Base-by-base conservation (phyloP, 2,888 invertebrate genomes). In the Frankliniella fusca region DNA sequence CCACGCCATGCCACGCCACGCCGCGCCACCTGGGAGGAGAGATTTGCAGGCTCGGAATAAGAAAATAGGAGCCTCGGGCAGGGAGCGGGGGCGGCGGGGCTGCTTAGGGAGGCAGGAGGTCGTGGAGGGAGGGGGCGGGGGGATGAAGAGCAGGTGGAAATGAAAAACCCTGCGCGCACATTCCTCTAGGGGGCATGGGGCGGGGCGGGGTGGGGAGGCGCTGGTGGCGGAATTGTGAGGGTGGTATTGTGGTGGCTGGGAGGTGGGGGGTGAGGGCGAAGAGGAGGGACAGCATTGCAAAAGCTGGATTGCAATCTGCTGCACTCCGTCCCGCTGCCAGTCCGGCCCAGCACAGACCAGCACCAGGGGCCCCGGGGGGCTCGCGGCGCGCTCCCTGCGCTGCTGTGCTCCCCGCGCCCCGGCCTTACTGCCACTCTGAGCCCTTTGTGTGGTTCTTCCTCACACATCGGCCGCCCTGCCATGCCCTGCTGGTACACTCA, bases 161-260 rank as follows among this genome's bases (percentile, higher is more conserved):
- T 61, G 61, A 61, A 61, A 61, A 61, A 61, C 61, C 61, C 61
- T 20, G 61, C 61, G n/a, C 61, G 61, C 61, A n/a, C 70, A 76
- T 76, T 76, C 70, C 70, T 76, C 27, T 23, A 27, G 70, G 70
- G 27, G 70, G 11, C 70, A 23, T 11, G 12, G 23, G 11, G 70
- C 27, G 12, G 27, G 11, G 61, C 7, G 61, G 61, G 18, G n/a
- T 8, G n/a, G n/a, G 61, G 61, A 61, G n/a, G 38, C 18, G n/a
- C 15, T 61, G 61, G 61, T 38, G 38, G 38, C 38, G 38, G 38
- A 5, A 38, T 38, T 38, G 38, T 38, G 38, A 18, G 61, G 61
- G 1, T 61, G 15, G 61, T 7, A 7, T 7, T 18, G 61, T 18
- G 61, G 61, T 61, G 18, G 61, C 20, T 54, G 18, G 54, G 38